Evolutionary conservation across 1,140 invertebrate species (phyloP), one percentile per base, ranked within the genome.

Genomic region (Drosophila serrata): DNA sequence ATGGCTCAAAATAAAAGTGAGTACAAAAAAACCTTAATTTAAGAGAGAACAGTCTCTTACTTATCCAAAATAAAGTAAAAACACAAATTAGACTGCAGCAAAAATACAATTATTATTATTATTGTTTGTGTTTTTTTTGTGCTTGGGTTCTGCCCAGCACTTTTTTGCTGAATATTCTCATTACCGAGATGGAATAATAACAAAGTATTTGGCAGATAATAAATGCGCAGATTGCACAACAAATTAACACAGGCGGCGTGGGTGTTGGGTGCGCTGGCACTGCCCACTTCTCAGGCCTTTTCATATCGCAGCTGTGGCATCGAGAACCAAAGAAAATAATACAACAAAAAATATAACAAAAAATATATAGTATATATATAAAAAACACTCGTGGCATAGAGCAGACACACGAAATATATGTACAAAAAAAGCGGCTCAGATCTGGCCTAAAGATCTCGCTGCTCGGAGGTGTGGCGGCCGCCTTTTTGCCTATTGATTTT

Each of bases 401-500:
- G 17, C 42, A 77, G 58, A 60, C 22, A 59, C n/a, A 27, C 57
- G 19, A 40, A 31, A 65, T 63, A 42, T 31, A 48, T 56, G 59
- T 42, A 46, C 33, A 13, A 72, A 61, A 77, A 61, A 76, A 53
- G 62, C 58, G 37, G 31, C 67, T 63, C 62, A 63, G 64, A 79
- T 82, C 80, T 68, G 68, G 45, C 53, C 62, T 22, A 69, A 65
- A 79, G 74, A 84, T 75, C 53, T 69, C 37, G 51, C 7, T 12
- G 15, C 15, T 29, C 17, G 45, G 48, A 77, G 64, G 53, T 62
- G 73, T 45, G 82, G 62, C 17, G 69, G 59, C 17, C 60, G 49
- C 60, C 27, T 81, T 74, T 74, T 74, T 86, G 69, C 75, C 51
- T 86, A 86, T 86, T 86, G 82, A 86, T 82, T 86, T 75, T 68